phyloP scores from a whole-genome alignment of 92 coral and sea anemone genomes.

The Plumapathes pennacea region DNA sequence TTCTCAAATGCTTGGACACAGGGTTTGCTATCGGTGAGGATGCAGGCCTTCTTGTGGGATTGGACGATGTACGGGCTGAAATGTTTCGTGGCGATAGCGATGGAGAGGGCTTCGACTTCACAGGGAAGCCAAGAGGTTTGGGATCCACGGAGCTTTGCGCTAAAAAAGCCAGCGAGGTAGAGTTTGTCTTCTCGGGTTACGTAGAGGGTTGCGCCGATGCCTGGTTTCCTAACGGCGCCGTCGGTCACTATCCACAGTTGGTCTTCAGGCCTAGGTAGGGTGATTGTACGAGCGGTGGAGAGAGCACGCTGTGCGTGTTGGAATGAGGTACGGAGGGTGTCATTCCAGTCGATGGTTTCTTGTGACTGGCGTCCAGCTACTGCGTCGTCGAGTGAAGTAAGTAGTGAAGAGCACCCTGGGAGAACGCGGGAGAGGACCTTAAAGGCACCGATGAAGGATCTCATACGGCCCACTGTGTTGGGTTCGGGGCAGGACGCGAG shows the following conservation, averaged over 20 bases:
- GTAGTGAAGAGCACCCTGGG: conserved; percentile 45
- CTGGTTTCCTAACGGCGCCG: conserved; percentile 52
- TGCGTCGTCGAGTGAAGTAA: conserved; percentile 58
- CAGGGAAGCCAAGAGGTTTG: conserved; percentile 55
- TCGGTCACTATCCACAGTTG: conserved; percentile 61
- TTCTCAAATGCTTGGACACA: conserved; percentile 52
- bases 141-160: conserved; percentile 42
- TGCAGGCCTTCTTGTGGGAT: conserved; percentile 26
- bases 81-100: conserved; percentile 39
- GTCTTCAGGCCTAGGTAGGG: conserved; percentile 59
- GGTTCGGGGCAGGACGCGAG: conserved; percentile 49
- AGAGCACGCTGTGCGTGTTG: conserved; percentile 54
- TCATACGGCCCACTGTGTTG: conserved; percentile 11
- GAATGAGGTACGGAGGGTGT: conserved; percentile 23
- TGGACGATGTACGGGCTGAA: conserved; percentile 38
- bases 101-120: conserved; percentile 51
- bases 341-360: conserved; percentile 36
- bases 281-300: conserved; percentile 36
- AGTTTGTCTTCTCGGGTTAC: conserved; percentile 27
- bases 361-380: conserved; percentile 55
- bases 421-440: conserved; percentile 51
- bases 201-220: conserved; percentile 63
- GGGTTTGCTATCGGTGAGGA: conserved; percentile 51
- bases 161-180: conserved; percentile 33
- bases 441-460: conserved; percentile 45